These are phyloP conservation scores for Callyntrura guangdongensis DNA, from an alignment of 2,888 invertebrate genomes.

Conservation along the genomic window DNA sequence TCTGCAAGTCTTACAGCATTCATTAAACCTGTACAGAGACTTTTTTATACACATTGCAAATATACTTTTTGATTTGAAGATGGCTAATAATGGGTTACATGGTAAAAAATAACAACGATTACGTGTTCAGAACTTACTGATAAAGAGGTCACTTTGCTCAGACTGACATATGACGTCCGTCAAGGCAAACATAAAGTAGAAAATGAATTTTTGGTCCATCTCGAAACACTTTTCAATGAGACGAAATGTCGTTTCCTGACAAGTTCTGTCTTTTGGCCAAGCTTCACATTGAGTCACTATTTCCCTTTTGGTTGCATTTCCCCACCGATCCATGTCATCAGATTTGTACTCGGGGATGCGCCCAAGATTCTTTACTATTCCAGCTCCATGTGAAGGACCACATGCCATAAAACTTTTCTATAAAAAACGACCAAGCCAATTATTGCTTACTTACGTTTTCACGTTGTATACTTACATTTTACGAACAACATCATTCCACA, in stretches of 20 bases:
- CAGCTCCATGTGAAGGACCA: slow-evolving; percentile 79
- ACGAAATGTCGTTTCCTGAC: slow-evolving; percentile 76
- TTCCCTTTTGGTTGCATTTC: slow-evolving; percentile 72
- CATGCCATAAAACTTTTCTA: slow-evolving; percentile 79
- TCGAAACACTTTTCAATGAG: slow-evolving; percentile 80
- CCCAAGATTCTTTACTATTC: slow-evolving; percentile 76
- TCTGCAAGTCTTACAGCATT: background rate
- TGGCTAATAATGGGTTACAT: background rate
- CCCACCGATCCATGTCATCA: slow-evolving; percentile 68
- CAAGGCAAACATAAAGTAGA: slow-evolving; percentile 80
- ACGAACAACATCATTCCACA: slow-evolving; percentile 13
- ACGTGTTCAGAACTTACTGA: slow-evolving; percentile 69
- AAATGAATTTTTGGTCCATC: slow-evolving; percentile 80
- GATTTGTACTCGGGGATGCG: slow-evolving; percentile 74
- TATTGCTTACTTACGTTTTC: too few relatives aligned
- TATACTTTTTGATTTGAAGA: background rate
- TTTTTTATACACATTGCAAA: background rate
- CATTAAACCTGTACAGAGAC: background rate
- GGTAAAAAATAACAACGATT: background rate
- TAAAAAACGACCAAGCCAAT: slow-evolving; percentile 58
- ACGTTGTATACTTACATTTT: too few relatives aligned
- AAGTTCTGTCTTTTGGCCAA: slow-evolving; percentile 75
- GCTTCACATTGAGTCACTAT: slow-evolving; percentile 76
- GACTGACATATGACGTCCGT: slow-evolving; percentile 81
- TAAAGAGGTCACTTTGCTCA: slow-evolving; percentile 71